A percentile compares a stretch with the other conserved stretches of the same genome.
Conservation (phyloP, 2,888 invertebrate species). For the Orchestes rusci region DNA sequence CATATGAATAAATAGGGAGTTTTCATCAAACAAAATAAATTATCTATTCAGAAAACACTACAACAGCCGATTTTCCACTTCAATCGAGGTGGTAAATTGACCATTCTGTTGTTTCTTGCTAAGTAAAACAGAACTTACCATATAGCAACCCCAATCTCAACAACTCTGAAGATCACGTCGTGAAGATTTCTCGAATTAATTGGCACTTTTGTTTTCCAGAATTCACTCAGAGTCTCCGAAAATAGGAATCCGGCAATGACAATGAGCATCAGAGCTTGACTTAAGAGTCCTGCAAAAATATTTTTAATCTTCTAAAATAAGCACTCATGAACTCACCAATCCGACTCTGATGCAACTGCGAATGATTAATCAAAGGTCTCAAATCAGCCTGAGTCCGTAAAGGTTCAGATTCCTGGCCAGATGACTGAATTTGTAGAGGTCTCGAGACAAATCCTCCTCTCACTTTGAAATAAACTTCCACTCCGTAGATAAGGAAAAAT, state of each 20-base stretch:
- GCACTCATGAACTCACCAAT: slow-evolving; percentile 45
- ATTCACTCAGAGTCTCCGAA: slow-evolving; percentile 84
- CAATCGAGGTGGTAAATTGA: no score
- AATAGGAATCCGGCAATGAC: slow-evolving; percentile 83
- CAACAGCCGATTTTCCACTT: no score
- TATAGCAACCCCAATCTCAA: slow-evolving; percentile 86
- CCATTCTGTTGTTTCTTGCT: no score
- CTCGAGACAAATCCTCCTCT: slow-evolving; percentile 74
- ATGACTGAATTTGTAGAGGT: slow-evolving; percentile 37
- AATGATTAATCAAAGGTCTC: slow-evolving; percentile 58
- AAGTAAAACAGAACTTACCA: no score
- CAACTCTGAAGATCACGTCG: slow-evolving; percentile 82
- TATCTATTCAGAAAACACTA: no score
- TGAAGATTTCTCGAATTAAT: slow-evolving; percentile 88
- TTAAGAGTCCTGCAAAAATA: slow-evolving; percentile 60
- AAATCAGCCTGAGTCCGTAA: slow-evolving; percentile 31
- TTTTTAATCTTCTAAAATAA: not conserved
- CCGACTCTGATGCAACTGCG: slow-evolving; percentile 86
- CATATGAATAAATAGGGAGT: no score
- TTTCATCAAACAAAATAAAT: no score
- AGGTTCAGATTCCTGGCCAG: slow-evolving; percentile 34
- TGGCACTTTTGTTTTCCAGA: slow-evolving; percentile 87
- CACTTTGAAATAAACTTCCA: slow-evolving; percentile 89
- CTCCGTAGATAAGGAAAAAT: slow-evolving; percentile 90
- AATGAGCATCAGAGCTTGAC: slow-evolving; percentile 86